Evolutionary conservation across 2,113 vertebrate species (phyloP), one percentile per base, ranked within the genome.

Genomic region (Otocyon megalotis): DNA sequence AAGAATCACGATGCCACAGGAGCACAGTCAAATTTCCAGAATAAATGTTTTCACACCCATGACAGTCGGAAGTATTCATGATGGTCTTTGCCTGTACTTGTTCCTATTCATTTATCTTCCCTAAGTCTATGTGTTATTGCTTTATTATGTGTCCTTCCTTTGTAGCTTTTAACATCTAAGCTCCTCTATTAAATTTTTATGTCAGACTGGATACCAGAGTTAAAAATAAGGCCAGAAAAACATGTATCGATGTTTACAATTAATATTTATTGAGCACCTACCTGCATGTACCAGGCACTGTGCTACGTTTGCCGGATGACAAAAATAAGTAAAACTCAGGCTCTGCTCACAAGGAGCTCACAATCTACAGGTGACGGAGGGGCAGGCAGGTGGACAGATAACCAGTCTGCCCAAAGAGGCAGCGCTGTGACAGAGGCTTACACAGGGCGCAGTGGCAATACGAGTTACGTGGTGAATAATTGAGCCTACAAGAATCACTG

Each of bases 191-290:
- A 56, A 1, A 80, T 62, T 92, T 90, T 11, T n/a, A 81, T 2
- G 5, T 60, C 28, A 87, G 30, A n/a, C 30, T 97, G n/a, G 17
- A 96, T 81, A 95, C 2, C 60, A 82, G 87, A 90, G 69, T n/a
- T 95, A 63, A 92, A 96, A 90, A 85, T 56, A 60, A 90, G 90
- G 81, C 90, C 94, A 79, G 67, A 74, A 93, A 86, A 81, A 22
- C 22, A 83, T 90, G 63, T 24, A 72, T 56, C 60, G 30, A 37
- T 77, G 81, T 80, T 95, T 54, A 62, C 5, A 71, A 50, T 22
- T 71, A 54, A 86, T 48, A 86, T 79, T 93, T 94, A 84, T 88
- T 69, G 24, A 43, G 10, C 7, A 54, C 17, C 93, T 69, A 53
- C 16, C 50, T 62, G 35, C 14, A 69, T 58, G 22, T 74, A 63